Percentiles rank a stretch among this genome's conserved stretches.
phyloP scores from a whole-genome alignment of 2,888 invertebrate species.

The Spisula subtruncata region DNA sequence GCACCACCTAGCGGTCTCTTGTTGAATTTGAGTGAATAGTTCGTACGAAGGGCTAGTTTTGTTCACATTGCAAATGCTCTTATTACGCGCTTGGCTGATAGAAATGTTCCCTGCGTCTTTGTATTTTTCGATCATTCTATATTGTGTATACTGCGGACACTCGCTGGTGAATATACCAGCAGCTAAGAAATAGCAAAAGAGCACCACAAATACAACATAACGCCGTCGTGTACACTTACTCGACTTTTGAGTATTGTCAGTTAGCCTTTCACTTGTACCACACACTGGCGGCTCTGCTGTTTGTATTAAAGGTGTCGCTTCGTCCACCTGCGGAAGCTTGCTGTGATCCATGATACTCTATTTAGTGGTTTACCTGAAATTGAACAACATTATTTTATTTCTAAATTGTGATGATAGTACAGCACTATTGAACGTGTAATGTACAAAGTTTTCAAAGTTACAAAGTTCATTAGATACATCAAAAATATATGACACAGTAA shows the following conservation, averaged over 20 bases:
- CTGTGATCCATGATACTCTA: neutral
- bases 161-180: slow-evolving; percentile 39
- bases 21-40: slow-evolving; percentile 48
- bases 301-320: neutral
- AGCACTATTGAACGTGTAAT: too few relatives aligned
- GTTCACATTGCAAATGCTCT: slow-evolving; percentile 6
- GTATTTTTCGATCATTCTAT: slow-evolving; percentile 27
- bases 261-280: neutral
- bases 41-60: slow-evolving; percentile 40
- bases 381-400: too few relatives aligned
- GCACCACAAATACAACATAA: slow-evolving; percentile 40
- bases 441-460: too few relatives aligned
- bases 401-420: too few relatives aligned
- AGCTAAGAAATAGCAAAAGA: slow-evolving; percentile 51
- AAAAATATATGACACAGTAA: too few relatives aligned
- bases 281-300: neutral
- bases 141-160: slow-evolving; percentile 60
- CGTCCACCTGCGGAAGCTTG: neutral
- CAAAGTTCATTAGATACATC: too few relatives aligned
- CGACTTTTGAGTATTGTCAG: neutral
- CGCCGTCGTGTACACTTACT: slow-evolving; percentile 17
- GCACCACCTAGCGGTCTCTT: slow-evolving; percentile 59
- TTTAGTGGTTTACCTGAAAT: neutral
- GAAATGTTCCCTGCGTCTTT: neutral
- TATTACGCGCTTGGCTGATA: neutral